Percentiles rank a stretch among this genome's conserved stretches.
phyloP scores from a whole-genome alignment of 2,113 vertebrate genomes.

The Erpornis zantholeuca region DNA sequence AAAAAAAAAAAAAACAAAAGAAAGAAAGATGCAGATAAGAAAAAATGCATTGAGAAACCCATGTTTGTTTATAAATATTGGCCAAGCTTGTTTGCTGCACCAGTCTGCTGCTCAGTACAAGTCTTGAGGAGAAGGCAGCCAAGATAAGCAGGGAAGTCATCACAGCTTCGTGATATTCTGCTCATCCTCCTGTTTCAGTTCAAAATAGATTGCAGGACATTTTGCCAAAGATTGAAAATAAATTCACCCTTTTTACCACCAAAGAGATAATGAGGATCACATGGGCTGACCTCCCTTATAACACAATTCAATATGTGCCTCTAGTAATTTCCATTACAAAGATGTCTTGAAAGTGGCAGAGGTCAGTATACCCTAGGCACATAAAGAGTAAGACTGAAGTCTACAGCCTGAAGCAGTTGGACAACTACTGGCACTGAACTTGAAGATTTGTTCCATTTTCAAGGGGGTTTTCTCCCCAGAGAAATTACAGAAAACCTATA shows the following conservation, averaged over 20 bases:
- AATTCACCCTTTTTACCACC: not conserved
- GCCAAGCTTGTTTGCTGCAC: not conserved
- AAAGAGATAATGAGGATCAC: not conserved
- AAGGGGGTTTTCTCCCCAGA: not conserved
- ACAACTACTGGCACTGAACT: not conserved
- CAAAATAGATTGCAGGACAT: not conserved
- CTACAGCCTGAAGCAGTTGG: not conserved
- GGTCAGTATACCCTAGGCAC: not conserved
- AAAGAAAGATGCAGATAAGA: not conserved
- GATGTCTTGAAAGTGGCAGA: not conserved
- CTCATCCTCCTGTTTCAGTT: not conserved
- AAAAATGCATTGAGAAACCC: not conserved
- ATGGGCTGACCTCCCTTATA: not conserved
- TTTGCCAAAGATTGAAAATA: constrained; percentile 5
- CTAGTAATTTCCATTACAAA: not conserved
- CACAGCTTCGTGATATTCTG: not conserved
- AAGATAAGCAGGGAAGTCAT: not conserved
- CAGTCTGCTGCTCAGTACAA: not conserved
- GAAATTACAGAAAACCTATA: not conserved
- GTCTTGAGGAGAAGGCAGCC: not conserved
- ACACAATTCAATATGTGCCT: accelerated
- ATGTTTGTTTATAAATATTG: not conserved
- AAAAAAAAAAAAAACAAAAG: not conserved
- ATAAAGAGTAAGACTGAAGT: not conserved
- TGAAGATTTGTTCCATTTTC: not conserved